Conservation (phyloP, 2,888 invertebrate genomes). For the Calameuta filiformis region DNA sequence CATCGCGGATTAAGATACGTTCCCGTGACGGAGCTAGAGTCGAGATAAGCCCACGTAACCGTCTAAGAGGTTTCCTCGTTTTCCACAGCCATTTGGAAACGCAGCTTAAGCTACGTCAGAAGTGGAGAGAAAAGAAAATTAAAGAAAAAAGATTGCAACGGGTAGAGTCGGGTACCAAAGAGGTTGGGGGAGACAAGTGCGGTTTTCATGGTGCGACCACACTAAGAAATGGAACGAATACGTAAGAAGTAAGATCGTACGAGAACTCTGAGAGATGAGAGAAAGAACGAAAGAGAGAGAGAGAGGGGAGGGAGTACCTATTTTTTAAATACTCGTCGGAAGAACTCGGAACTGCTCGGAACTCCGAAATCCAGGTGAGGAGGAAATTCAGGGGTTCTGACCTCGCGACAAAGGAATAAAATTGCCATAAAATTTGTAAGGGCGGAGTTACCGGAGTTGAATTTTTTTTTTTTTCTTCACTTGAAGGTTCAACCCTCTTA, state of each 20-base stretch:
- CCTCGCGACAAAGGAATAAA: conserved; percentile 30
- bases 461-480: background rate
- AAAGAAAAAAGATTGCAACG: too few relatives aligned
- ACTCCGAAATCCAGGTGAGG: background rate
- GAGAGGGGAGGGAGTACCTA: background rate
- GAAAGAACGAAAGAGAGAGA: background rate
- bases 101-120: background rate
- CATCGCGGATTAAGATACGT: background rate
- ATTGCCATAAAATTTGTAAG: conserved; percentile 33
- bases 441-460: background rate
- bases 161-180: too few relatives aligned
- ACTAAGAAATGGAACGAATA: background rate
- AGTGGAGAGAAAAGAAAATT: too few relatives aligned
- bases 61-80: background rate
- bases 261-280: background rate
- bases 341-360: background rate
- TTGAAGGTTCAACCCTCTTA: background rate
- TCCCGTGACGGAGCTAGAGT: background rate
- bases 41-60: background rate
- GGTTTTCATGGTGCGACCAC: background rate
- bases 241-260: background rate
- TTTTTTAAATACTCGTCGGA: background rate
- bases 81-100: background rate
- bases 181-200: too few relatives aligned
- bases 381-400: background rate